Evolutionary conservation across 2,888 invertebrate species (phyloP), one percentile per base, ranked within the genome.

Genomic region (Eristalis pertinax): DNA sequence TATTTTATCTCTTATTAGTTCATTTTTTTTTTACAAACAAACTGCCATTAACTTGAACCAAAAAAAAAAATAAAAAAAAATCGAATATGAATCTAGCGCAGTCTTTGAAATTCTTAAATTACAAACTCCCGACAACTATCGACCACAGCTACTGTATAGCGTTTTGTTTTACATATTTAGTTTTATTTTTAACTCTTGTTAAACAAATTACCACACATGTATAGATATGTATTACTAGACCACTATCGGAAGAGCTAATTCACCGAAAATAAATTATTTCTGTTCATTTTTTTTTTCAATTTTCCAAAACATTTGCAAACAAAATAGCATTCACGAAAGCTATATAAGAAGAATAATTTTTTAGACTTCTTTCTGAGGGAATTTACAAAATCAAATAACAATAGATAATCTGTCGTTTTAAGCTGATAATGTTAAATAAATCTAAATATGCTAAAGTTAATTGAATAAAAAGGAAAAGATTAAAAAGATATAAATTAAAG

Each of bases 41-140:
- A 89, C 89, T 89, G 89, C 89, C 89, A 89, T 84, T 82, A 77
- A 81, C 24, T 69, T 65, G 76, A 84, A 84, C 19, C 75, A 64
- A 82, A 76, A 65, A 69, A 77, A 63, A 38, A 35, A 22, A 60
- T 32, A 19, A 50, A 62, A 50, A 38, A 75, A 10, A 56, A 64
- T 35, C 10, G 35, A 85, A 74, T 22, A 13, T 13, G 24, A 24
- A 26, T 13, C 22, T 70, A 78, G 74, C 29, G 74, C 73, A 78
- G 81, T 15, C 32, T 69, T 73, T 29, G 56, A 65, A 50, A 62
- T 72, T 38, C 67, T 22, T 22, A 38, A n/a, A 73, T 69, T 29
- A 19, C n/a, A 50, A 50, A 50, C 38, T 35, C 67, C 60, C 19
- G 43, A 32, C 2, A 76, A 62, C 43, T 41, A 62, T 13, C 43